These are phyloP conservation scores for Channa maculata DNA, from an alignment of 2,113 vertebrate species.

Conservation along the genomic window DNA sequence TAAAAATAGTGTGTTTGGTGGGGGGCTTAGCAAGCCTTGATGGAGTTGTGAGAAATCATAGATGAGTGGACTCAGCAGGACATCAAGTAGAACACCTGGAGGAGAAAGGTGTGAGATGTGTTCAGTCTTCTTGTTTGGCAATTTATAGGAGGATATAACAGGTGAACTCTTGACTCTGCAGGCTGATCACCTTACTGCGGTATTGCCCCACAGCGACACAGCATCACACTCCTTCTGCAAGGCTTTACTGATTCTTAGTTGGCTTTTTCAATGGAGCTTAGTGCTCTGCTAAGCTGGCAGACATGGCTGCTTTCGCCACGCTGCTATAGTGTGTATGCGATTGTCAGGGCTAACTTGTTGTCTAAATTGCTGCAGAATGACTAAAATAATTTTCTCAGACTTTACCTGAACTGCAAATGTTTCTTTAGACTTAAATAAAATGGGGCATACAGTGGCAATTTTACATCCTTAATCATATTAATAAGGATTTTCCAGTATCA, in stretches of 20 bases:
- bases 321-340: conserved; percentile 36
- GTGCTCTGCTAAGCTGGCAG: conserved; percentile 55
- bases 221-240: conserved; percentile 53
- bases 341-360: conserved; percentile 54
- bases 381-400: conserved; percentile 53
- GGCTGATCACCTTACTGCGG: conserved; percentile 60
- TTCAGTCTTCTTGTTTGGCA: conserved; percentile 50
- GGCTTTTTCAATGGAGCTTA: conserved; percentile 70
- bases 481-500: conserved; percentile 57
- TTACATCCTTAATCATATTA: conserved; percentile 51
- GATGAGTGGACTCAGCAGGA: conserved; percentile 30
- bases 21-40: background rate
- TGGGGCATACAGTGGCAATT: conserved; percentile 24
- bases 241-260: conserved; percentile 67
- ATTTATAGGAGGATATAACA: conserved; percentile 62
- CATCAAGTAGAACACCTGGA: conserved; percentile 45
- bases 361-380: conserved; percentile 49
- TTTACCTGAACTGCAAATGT: conserved; percentile 54
- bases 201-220: conserved; percentile 50
- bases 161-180: conserved; percentile 47
- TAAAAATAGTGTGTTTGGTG: background rate
- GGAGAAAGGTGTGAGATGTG: conserved; percentile 40
- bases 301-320: conserved; percentile 45
- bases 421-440: conserved; percentile 37
- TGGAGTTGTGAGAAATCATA: no score